These are phyloP conservation scores for Adineta ricciae DNA, from an alignment of 2,888 invertebrate species.

Conservation along the genomic window DNA sequence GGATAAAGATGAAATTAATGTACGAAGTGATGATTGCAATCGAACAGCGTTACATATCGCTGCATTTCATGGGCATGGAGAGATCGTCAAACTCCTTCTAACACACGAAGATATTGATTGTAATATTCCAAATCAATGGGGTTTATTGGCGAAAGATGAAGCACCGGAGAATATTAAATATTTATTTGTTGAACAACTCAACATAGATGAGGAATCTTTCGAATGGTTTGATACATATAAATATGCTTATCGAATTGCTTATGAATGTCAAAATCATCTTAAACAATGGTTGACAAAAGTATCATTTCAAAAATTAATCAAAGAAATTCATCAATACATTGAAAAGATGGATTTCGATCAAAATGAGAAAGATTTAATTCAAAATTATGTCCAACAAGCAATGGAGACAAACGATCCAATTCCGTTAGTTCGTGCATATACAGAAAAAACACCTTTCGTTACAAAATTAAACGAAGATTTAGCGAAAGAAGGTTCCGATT, in stretches of 20 bases:
- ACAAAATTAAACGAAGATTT: neutral
- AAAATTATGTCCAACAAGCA: neutral
- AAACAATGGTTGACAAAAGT: neutral
- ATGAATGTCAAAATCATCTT: neutral
- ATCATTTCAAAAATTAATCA: neutral
- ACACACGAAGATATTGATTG: neutral
- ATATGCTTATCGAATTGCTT: neutral
- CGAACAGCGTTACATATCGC: neutral
- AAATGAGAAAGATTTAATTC: neutral
- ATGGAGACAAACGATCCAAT: neutral
- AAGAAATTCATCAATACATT: neutral
- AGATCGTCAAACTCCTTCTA: neutral
- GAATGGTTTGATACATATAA: neutral
- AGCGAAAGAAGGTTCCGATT: neutral
- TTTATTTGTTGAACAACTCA: neutral
- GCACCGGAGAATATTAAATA: neutral
- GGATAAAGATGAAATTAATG: neutral
- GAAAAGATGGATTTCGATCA: neutral
- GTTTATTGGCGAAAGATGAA: neutral
- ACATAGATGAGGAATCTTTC: neutral
- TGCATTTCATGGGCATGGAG: neutral
- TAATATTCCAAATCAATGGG: neutral
- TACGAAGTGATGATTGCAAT: neutral
- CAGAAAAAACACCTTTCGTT: neutral
- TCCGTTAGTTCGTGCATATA: neutral